Evolutionary conservation across 2,113 vertebrate species (phyloP), one percentile per base, ranked within the genome.

Genomic region (Gavia stellata): DNA sequence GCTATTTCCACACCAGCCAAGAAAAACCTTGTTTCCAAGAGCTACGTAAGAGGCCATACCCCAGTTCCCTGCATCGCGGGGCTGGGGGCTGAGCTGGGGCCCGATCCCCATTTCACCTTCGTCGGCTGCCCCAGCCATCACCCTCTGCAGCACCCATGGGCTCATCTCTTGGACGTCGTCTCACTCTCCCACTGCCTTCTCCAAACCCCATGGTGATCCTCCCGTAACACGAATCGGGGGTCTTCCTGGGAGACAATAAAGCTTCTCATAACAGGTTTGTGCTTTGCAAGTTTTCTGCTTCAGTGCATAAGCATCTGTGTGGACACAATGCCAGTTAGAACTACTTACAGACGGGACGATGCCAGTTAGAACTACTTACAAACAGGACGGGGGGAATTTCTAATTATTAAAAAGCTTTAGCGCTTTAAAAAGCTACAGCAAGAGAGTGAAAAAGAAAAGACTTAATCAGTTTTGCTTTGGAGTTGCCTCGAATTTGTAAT

Each of bases 401-500:
- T 89, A 59, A 87, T 92, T 87, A 94, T 92, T 91, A 87, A 89
- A 96, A 82, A 74, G 70, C 71, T 91, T 94, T 83, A 88, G 80
- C 0, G 4, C 93, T 92, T 96, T 52, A 52, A 84, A 95, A 95
- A 82, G 84, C 94, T 53, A 79, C 53, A 81, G 92, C 40, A 52
- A 81, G 91, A 87, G 78, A 79, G 91, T 0, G 44, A 56, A 88
- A 91, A 96, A 81, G 53, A 92, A 94, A 94, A 95, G 94, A 75
- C 92, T 97, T 97, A 95, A 97, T 97, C 94, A 97, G 91, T 94
- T 96, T 95, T 94, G 85, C 92, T 89, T 86, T 95, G 96, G 95
- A 96, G 88, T 95, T 95, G 92, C 88, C 93, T 96, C 89, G 80
- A 93, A 95, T 95, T 94, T 96, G 96, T 97, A 97, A 97, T 97